phyloP scores from a whole-genome alignment of 2,113 vertebrate species.

The Oryzias celebensis region DNA sequence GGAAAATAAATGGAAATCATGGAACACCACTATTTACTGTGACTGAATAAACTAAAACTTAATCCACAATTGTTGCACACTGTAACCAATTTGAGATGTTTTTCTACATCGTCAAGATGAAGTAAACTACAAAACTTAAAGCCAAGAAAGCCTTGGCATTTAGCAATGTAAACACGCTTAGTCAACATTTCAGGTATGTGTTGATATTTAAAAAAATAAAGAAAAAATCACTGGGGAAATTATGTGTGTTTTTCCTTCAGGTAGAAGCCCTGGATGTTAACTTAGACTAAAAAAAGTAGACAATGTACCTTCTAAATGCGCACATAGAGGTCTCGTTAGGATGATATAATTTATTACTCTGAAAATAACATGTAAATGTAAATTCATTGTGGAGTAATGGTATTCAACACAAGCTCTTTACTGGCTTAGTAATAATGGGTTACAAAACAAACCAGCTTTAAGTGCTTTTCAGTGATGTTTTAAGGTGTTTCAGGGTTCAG shows the following conservation, averaged over 20 bases:
- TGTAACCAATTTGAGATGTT: neutral
- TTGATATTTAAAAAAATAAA: slow-evolving; percentile 1
- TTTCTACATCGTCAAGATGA: neutral
- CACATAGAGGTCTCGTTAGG: neutral
- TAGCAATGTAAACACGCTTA: neutral
- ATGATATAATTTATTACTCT: neutral
- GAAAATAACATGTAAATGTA: neutral
- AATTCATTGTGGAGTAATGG: neutral
- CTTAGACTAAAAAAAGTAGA: neutral
- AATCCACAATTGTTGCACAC: neutral
- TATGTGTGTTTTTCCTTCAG: slow-evolving; percentile 4
- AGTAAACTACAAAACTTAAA: neutral
- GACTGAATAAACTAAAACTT: neutral
- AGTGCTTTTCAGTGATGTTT: too few relatives aligned
- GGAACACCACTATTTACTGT: neutral
- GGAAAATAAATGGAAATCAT: too few relatives aligned
- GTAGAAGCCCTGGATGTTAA: slow-evolving; percentile 1
- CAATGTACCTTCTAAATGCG: neutral
- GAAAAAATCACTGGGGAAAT: slow-evolving; percentile 4
- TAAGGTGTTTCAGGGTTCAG: slow-evolving; percentile 12
- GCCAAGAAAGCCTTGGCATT: neutral
- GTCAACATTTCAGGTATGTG: neutral
- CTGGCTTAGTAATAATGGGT: too few relatives aligned
- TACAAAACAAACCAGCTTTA: too few relatives aligned
- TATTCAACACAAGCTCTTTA: neutral